phyloP scores from a whole-genome alignment of 2,888 invertebrate species.

The Alviniconcha strummeri region DNA sequence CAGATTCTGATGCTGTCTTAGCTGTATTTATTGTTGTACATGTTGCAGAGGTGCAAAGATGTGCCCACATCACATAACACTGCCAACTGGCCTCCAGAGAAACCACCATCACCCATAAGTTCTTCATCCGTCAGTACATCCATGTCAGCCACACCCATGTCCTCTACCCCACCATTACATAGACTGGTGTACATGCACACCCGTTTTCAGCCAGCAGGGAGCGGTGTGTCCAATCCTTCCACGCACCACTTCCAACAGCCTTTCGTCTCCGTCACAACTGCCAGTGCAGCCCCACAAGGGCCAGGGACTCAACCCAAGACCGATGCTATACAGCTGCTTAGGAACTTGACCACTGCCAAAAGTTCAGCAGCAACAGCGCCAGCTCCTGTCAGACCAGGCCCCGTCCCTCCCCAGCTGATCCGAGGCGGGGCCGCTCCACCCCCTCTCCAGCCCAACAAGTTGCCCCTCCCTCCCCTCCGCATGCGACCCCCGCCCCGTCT shows the following conservation, averaged over 20 bases:
- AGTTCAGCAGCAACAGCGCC: neutral
- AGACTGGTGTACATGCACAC: neutral
- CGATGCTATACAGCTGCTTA: slow-evolving; percentile 2
- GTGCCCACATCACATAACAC: neutral
- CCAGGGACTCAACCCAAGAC: neutral
- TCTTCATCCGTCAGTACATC: neutral
- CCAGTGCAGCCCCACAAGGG: neutral
- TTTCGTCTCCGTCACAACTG: neutral
- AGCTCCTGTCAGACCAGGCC: neutral
- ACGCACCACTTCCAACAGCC: neutral
- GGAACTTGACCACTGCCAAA: neutral
- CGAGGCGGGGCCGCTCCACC: slow-evolving; percentile 1
- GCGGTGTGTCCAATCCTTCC: neutral
- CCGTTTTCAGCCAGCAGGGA: no score
- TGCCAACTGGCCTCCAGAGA: neutral
- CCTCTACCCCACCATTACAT: neutral
- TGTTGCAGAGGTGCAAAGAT: slow-evolving; percentile 25
- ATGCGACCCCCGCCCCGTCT: slow-evolving; percentile 32
- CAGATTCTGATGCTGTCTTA: no score
- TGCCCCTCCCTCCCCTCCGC: neutral
- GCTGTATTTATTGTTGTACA: neutral
- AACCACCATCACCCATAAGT: neutral
- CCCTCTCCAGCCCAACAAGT: neutral
- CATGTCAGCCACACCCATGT: neutral
- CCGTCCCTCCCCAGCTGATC: slow-evolving; percentile 23